These are phyloP conservation scores for Girardinichthys multiradiatus DNA, from an alignment of 2,113 vertebrate species.

Conservation along the genomic window DNA sequence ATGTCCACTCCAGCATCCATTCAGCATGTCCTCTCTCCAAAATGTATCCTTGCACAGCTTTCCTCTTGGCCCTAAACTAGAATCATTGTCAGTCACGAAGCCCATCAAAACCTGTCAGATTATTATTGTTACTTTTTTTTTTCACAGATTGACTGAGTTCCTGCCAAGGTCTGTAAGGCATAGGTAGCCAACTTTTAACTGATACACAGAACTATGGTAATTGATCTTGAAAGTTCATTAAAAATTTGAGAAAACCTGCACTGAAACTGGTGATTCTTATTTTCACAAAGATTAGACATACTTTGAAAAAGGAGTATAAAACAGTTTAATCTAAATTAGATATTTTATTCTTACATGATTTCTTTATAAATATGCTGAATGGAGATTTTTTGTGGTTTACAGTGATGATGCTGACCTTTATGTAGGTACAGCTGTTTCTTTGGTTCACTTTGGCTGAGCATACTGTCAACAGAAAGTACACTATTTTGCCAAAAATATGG, in stretches of 20 bases:
- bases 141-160: constrained; percentile 49
- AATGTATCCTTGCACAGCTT: constrained; percentile 25
- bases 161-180: constrained; percentile 24
- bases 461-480: too few relatives aligned
- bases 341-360: background rate
- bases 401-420: background rate
- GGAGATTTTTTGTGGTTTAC: background rate
- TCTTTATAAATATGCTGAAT: background rate
- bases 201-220: constrained; percentile 29
- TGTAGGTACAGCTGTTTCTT: too few relatives aligned
- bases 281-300: too few relatives aligned
- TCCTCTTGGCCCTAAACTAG: constrained; percentile 35
- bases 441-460: too few relatives aligned
- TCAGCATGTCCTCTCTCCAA: constrained; percentile 21
- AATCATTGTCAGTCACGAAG: constrained; percentile 49
- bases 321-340: background rate
- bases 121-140: constrained; percentile 6
- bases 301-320: background rate
- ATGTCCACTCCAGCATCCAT: constrained; percentile 40
- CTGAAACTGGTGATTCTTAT: constrained; percentile 7
- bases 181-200: constrained; percentile 46
- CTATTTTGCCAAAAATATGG: too few relatives aligned
- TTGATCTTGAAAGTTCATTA: constrained; percentile 48
- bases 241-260: constrained; percentile 27
- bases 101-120: constrained; percentile 45